Conservation (phyloP, 2,797 vertebrate species). For the Tokudaia muenninki region DNA sequence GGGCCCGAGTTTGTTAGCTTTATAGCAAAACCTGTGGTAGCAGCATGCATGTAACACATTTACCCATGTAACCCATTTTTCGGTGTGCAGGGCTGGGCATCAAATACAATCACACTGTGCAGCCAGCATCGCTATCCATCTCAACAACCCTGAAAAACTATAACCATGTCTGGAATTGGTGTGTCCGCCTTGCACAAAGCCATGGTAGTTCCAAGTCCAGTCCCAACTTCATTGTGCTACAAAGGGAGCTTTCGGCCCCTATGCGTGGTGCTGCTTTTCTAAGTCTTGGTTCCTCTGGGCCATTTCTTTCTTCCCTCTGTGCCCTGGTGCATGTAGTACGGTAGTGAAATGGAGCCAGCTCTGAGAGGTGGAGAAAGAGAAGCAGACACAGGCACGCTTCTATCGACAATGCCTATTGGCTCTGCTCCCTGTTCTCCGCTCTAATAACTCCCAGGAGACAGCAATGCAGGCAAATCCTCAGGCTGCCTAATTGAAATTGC, state of each 20-base stretch:
- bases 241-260: neutral
- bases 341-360: slow-evolving; percentile 7
- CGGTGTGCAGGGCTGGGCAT: neutral
- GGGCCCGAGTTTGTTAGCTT: neutral
- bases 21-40: neutral
- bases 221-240: neutral
- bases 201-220: neutral
- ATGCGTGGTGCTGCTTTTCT: neutral
- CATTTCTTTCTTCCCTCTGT: neutral
- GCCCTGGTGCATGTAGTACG: neutral
- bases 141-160: neutral
- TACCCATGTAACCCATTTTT: neutral
- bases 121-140: neutral
- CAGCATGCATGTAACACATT: neutral
- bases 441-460: neutral
- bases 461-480: neutral
- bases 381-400: neutral
- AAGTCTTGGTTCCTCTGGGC: neutral
- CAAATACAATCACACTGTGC: neutral
- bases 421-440: neutral
- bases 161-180: neutral
- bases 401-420: neutral
- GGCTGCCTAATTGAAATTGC: neutral
- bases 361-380: neutral
- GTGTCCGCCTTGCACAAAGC: neutral